Base-by-base conservation (phyloP, 2,797 vertebrate species). In the Oceanodroma leucorhoa region DNA sequence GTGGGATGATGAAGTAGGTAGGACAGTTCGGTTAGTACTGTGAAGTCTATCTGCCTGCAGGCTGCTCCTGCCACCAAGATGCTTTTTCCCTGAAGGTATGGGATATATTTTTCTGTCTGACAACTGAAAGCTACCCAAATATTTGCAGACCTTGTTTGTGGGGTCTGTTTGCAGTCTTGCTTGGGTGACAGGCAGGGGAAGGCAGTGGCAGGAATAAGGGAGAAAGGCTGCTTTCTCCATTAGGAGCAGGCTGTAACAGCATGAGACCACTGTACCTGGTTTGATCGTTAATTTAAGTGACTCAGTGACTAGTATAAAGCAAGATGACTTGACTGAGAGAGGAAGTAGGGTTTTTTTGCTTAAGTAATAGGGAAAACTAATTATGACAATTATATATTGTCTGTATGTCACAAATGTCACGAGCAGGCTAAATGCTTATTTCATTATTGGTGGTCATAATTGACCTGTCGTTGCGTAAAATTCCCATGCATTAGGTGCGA, bases 61-160 rank as follows among this genome's bases (percentile, higher is more conserved):
- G 22, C 41, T 86, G 41, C 5, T 50, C 19, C 36, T 32, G 14
- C 29, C 23, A 8, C 71, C 19, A 19, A 18, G 51, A 5, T n/a
- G 27, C 50, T 36, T 46, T 57, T 60, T 41, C 17, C 32, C 22
- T 5, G 5, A 15, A 27, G 2, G 1, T 6, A 13, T 1, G 2
- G 20, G 50, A 6, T 40, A 55, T 51, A 5, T 66, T 72, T 73
- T 57, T 45, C 38, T 36, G 3, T 75, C 9, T 57, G 27, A 76
- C 26, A 51, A 8, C 20, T 34, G 34, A 48, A 58, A 38, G 6
- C 15, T 32, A 18, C 34, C 23, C 17, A 43, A 1, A 36, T 58
- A n/a, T 22, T 70, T 65, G 46, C 40, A 29, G 30, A 32, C 12
- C 1, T 43, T 51, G n/a, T 36, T 64, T 62, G 21, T 6, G 40